These are phyloP conservation scores for Heteropelma amictum DNA, from an alignment of 2,888 invertebrate genomes.

Conservation along the genomic window DNA sequence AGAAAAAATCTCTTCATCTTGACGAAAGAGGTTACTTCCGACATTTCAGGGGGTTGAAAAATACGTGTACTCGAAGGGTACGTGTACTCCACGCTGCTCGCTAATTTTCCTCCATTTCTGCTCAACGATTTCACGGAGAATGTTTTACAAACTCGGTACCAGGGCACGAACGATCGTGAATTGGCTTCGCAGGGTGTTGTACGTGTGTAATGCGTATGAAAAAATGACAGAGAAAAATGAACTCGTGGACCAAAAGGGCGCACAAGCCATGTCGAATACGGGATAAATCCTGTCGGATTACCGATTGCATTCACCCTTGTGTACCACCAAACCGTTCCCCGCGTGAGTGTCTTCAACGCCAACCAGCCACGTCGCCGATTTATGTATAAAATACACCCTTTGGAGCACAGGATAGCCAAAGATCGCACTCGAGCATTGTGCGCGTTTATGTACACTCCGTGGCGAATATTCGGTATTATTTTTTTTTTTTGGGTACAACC, in stretches of 20 bases:
- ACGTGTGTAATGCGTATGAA: no score
- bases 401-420: slow-evolving; percentile 36
- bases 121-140: no score
- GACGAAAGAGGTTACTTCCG: no score
- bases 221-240: slow-evolving; percentile 10
- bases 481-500: slow-evolving; percentile 18
- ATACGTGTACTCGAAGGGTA: no score
- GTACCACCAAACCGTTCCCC: slow-evolving; percentile 54
- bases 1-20: no score
- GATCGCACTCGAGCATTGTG: slow-evolving; percentile 43
- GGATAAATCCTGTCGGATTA: slow-evolving; percentile 51
- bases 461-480: slow-evolving; percentile 24
- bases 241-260: not conserved
- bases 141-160: no score
- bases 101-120: no score
- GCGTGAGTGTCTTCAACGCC: not conserved
- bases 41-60: no score
- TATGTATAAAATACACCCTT: slow-evolving; percentile 22
- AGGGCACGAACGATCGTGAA: no score
- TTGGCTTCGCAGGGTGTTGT: no score
- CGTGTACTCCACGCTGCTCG: no score
- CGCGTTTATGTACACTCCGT: slow-evolving; percentile 37
- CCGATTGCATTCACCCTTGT: slow-evolving; percentile 40
- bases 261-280: slow-evolving; percentile 31
- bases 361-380: slow-evolving; percentile 18